Percentiles rank a stretch among this genome's conserved stretches.
These are phyloP conservation scores for Penelope pileata DNA, from an alignment of 2,113 vertebrate species.

Conservation along the genomic window DNA sequence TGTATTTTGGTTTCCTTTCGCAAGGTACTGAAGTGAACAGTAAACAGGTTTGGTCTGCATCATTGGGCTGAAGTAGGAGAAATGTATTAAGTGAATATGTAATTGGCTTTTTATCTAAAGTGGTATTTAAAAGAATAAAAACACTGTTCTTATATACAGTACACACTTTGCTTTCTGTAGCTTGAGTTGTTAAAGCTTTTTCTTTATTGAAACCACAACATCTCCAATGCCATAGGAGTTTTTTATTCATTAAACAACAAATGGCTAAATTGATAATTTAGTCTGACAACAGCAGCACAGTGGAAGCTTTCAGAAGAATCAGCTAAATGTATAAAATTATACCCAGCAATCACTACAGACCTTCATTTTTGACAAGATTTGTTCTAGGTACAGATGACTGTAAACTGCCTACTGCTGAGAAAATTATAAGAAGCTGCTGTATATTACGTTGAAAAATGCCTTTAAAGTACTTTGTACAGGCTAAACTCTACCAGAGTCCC, in stretches of 20 bases:
- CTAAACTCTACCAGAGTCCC: not conserved
- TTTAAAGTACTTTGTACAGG: conserved; percentile 45
- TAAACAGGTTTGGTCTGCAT: conserved; percentile 66
- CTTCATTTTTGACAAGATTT: conserved; percentile 72
- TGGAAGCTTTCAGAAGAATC: conserved; percentile 72
- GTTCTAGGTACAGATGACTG: conserved; percentile 65
- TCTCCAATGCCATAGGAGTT: conserved; percentile 59
- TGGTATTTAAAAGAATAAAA: conserved; percentile 64
- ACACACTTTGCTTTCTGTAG: conserved; percentile 65
- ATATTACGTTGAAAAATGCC: conserved; percentile 45
- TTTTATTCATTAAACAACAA: conserved; percentile 72
- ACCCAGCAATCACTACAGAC: conserved; percentile 66
- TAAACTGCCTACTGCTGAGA: conserved; percentile 58
- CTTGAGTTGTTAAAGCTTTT: conserved; percentile 54
- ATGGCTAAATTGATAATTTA: conserved; percentile 74
- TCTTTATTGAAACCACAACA: conserved; percentile 64
- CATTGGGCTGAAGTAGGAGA: conserved; percentile 46
- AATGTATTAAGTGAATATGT: conserved; percentile 63
- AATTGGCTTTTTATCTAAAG: conserved; percentile 41
- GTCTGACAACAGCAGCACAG: conserved; percentile 62
- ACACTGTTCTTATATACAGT: conserved; percentile 42
- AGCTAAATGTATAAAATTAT: conserved; percentile 71
- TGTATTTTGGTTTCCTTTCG: conserved; percentile 61
- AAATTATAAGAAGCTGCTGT: conserved; percentile 71
- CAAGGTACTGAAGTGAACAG: conserved; percentile 50